Conservation (phyloP, 1,140 invertebrate species). For the Bilobella aurantiaca region DNA sequence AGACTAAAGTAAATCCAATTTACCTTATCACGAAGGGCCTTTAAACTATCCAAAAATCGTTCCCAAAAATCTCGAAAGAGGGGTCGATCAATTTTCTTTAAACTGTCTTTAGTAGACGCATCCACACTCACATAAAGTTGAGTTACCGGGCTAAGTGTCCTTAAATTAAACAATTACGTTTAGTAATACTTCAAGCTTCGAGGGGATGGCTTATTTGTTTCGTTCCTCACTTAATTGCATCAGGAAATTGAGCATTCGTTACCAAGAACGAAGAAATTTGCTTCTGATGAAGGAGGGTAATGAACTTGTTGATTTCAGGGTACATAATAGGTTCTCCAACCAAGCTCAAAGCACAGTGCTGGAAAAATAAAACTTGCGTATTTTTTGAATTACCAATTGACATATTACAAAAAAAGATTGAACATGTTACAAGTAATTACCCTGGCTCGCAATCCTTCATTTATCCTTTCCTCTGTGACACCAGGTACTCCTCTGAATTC, state of each 20-base stretch:
- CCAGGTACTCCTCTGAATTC: conserved; percentile 50
- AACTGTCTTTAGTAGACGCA: conserved; percentile 52
- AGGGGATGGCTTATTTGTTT: not conserved
- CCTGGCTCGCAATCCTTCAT: conserved; percentile 44
- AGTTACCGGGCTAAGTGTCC: conserved; percentile 49
- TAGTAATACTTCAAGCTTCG: not conserved
- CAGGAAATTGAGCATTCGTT: conserved; percentile 56
- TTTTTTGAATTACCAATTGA: conserved; percentile 5
- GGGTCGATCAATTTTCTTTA: conserved; percentile 55
- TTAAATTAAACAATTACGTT: conserved; percentile 29
- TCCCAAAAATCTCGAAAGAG: conserved; percentile 56
- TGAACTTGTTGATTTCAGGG: conserved; percentile 52
- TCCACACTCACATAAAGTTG: conserved; percentile 57
- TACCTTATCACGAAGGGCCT: conserved; percentile 46
- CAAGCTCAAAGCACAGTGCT: conserved; percentile 54
- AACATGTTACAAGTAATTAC: not conserved
- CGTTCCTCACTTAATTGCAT: conserved; percentile 45
- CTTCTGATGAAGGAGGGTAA: conserved; percentile 46
- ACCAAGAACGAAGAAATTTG: conserved; percentile 52
- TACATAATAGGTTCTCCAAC: conserved; percentile 61
- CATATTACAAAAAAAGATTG: not conserved
- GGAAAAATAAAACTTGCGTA: not conserved
- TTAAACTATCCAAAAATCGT: conserved; percentile 49
- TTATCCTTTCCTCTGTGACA: conserved; percentile 45
- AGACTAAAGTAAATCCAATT: not conserved